Evolutionary conservation across 2,113 vertebrate genomes (phyloP).

Genomic region (Pelecanus crispus): DNA sequence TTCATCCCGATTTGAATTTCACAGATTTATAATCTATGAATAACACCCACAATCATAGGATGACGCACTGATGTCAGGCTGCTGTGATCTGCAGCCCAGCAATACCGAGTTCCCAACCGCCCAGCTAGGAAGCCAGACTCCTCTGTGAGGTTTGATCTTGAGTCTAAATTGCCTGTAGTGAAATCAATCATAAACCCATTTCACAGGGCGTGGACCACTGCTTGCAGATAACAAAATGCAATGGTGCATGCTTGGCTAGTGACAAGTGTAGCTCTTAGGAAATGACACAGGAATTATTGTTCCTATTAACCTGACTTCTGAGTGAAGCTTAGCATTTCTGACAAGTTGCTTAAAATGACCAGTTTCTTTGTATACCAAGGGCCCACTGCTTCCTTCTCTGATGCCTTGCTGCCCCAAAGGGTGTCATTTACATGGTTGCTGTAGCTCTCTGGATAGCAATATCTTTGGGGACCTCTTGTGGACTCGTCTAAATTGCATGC

Average conservation of each 20-base stretch:
- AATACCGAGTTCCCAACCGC: rapidly evolving
- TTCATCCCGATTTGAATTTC: background rate
- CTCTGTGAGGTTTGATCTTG: background rate
- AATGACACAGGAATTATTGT: background rate
- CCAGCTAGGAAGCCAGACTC: background rate
- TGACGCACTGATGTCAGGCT: background rate
- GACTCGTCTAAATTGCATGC: background rate
- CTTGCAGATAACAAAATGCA: background rate
- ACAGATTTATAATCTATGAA: background rate
- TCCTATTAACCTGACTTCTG: background rate
- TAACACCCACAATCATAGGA: background rate
- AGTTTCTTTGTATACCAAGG: background rate
- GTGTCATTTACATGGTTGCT: rapidly evolving
- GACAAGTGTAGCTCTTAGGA: background rate
- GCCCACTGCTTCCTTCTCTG: background rate
- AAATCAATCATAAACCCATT: background rate
- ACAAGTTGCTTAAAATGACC: background rate
- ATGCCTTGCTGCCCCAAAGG: rapidly evolving
- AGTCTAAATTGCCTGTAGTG: background rate
- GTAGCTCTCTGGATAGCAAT: rapidly evolving
- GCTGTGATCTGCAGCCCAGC: background rate
- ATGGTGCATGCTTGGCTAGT: background rate
- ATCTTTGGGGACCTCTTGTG: conserved; percentile 20
- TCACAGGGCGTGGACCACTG: rapidly evolving
- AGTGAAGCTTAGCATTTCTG: background rate